Evolutionary conservation across 2,113 vertebrate species (phyloP).

Genomic region (Pelecanoides urinatrix): DNA sequence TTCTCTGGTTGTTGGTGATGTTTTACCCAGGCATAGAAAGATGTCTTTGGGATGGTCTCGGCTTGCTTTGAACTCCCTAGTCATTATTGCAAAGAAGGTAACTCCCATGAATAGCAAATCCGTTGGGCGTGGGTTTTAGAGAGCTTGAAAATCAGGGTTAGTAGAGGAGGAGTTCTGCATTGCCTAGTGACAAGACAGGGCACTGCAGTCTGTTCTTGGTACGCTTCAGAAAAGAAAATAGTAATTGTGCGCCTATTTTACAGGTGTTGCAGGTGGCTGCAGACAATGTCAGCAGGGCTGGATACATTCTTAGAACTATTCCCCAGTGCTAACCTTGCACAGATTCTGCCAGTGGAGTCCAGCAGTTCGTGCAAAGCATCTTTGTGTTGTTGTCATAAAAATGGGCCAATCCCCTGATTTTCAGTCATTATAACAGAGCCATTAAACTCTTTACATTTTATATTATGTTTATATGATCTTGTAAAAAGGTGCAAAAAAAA

Average conservation of each 20-base stretch:
- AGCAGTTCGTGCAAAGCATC: not conserved
- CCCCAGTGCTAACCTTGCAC: not conserved
- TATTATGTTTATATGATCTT: not conserved
- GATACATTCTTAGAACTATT: not conserved
- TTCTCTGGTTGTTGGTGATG: not conserved
- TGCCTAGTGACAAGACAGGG: not conserved
- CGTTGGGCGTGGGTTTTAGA: slow-evolving; percentile 1
- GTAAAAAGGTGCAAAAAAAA: not conserved
- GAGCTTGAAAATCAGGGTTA: slow-evolving; percentile 51
- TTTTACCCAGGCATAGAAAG: not conserved
- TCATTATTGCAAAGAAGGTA: not conserved
- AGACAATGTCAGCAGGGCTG: not conserved
- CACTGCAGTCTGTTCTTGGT: not conserved
- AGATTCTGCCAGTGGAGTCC: not conserved
- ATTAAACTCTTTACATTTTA: not conserved
- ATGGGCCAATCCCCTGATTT: not conserved
- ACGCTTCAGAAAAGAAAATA: not conserved
- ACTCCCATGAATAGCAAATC: not conserved
- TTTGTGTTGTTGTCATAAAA: not conserved
- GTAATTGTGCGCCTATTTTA: not conserved
- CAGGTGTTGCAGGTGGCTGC: not conserved
- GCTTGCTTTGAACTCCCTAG: not conserved
- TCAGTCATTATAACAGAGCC: not conserved
- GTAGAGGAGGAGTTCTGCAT: not conserved
- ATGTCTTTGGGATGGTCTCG: not conserved